A percentile compares a stretch with the other conserved stretches of the same genome.
Conservation (phyloP, 2,888 invertebrate genomes). For the Cybosia mesomella region DNA sequence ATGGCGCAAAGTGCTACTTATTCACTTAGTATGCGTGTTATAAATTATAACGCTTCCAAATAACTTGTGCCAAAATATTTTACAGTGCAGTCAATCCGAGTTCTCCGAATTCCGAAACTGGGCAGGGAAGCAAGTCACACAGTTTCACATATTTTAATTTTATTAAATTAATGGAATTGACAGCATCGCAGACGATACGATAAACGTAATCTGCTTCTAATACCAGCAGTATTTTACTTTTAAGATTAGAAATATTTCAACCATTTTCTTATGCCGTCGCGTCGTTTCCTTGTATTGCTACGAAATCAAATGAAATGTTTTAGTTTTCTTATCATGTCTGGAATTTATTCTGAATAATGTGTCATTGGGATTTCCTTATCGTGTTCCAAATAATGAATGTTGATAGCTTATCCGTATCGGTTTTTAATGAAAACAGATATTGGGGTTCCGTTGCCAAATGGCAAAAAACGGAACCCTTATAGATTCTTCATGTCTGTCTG, state of each 20-base stretch:
- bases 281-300: too few species aligned
- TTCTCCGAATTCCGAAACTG: not conserved
- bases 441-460: too few species aligned
- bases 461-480: too few species aligned
- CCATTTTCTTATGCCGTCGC: too few species aligned
- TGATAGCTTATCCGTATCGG: not conserved
- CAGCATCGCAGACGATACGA: not conserved
- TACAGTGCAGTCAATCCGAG: not conserved
- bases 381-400: constrained; percentile 1
- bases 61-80: not conserved
- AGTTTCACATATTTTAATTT: not conserved
- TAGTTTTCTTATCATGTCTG: not conserved
- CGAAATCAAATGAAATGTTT: not conserved
- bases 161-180: not conserved
- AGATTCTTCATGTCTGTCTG: too few species aligned
- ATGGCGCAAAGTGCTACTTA: not conserved
- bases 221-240: not conserved
- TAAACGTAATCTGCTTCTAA: not conserved
- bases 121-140: too few species aligned
- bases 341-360: not conserved
- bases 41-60: not conserved
- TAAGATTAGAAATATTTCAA: too few species aligned
- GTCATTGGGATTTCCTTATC: constrained; percentile 2
- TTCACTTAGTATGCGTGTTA: too few species aligned
- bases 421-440: not conserved